Percentiles rank a stretch among this genome's conserved stretches.
Evolutionary conservation across 2,888 invertebrate species (phyloP).

Genomic region (Exephanes ischioxanthus): DNA sequence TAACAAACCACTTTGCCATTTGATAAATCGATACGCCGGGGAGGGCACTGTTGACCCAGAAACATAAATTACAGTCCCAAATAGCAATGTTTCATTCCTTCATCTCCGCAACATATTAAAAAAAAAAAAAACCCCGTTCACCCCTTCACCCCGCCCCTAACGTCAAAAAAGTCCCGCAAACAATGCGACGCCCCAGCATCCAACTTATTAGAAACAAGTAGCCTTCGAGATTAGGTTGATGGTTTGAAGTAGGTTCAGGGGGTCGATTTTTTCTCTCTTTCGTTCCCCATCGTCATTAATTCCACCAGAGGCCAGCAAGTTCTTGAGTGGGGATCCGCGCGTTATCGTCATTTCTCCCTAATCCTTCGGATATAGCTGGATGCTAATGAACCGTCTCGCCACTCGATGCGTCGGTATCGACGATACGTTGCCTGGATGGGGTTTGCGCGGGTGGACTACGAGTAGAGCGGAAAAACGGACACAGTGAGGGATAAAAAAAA

Average conservation of each 20-base stretch:
- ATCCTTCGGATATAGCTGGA: slow-evolving; percentile 41
- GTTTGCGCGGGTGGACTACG: slow-evolving; percentile 5
- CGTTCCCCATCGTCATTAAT: slow-evolving; percentile 50
- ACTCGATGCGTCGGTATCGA: slow-evolving; percentile 64
- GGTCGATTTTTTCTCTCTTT: slow-evolving; percentile 16
- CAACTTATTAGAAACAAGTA: slow-evolving; percentile 36
- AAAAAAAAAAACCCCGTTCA: not conserved
- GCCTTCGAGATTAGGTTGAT: not conserved
- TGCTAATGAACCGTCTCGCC: slow-evolving; percentile 66
- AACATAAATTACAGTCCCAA: slow-evolving; percentile 9
- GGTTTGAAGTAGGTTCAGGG: not conserved
- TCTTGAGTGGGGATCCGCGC: slow-evolving; percentile 27
- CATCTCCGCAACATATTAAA: not conserved
- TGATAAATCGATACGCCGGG: slow-evolving; percentile 7
- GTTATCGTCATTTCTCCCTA: slow-evolving; percentile 24
- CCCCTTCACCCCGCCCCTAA: not conserved
- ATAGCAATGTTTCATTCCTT: slow-evolving; percentile 5
- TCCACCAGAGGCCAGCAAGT: slow-evolving; percentile 51
- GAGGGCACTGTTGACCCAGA: slow-evolving; percentile 11
- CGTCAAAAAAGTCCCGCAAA: not conserved
- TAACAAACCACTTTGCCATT: slow-evolving; percentile 18
- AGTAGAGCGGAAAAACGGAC: slow-evolving; percentile 28
- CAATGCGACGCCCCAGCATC: not conserved
- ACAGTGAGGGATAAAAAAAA: slow-evolving; percentile 16
- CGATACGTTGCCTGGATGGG: not conserved